These are phyloP conservation scores for Apolygus lucorum DNA, from an alignment of 1,140 invertebrate species.

Conservation along the genomic window DNA sequence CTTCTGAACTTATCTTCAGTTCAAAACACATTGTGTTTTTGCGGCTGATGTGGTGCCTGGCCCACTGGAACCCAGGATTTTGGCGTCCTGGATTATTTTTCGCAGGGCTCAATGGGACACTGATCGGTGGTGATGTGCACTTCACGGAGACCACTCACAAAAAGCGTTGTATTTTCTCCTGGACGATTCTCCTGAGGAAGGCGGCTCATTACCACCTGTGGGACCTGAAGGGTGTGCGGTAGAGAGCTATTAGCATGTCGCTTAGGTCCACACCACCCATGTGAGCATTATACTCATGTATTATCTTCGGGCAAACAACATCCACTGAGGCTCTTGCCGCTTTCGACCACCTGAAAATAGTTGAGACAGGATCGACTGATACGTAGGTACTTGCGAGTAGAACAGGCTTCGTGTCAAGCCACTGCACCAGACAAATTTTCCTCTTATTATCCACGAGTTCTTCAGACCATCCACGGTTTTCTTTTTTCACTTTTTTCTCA, in stretches of 20 bases:
- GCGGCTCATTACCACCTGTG: conserved; percentile 30
- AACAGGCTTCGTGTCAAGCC: conserved; percentile 42
- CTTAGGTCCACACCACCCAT: conserved; percentile 39
- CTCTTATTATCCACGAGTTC: conserved; percentile 26
- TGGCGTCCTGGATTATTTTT: too few species aligned
- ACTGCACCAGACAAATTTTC: conserved; percentile 37
- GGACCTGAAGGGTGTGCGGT: conserved; percentile 30
- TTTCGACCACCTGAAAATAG: conserved; percentile 36
- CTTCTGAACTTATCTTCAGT: too few species aligned
- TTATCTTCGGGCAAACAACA: conserved; percentile 39
- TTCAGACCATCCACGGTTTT: conserved; percentile 35
- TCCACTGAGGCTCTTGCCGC: conserved; percentile 34
- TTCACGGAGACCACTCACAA: too few species aligned
- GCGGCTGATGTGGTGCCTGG: too few species aligned
- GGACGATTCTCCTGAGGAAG: too few species aligned
- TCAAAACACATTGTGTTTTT: too few species aligned
- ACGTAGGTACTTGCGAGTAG: conserved; percentile 39
- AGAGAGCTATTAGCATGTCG: conserved; percentile 41
- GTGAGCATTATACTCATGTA: conserved; percentile 40
- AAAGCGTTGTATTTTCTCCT: too few species aligned
- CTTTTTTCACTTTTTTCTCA: conserved; percentile 38
- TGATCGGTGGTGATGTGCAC: too few species aligned
- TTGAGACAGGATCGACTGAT: conserved; percentile 34
- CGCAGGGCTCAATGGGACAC: too few species aligned
- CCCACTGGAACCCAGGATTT: not conserved